phyloP scores from a whole-genome alignment of 1,140 invertebrate genomes.

The Drepana arcuata region DNA sequence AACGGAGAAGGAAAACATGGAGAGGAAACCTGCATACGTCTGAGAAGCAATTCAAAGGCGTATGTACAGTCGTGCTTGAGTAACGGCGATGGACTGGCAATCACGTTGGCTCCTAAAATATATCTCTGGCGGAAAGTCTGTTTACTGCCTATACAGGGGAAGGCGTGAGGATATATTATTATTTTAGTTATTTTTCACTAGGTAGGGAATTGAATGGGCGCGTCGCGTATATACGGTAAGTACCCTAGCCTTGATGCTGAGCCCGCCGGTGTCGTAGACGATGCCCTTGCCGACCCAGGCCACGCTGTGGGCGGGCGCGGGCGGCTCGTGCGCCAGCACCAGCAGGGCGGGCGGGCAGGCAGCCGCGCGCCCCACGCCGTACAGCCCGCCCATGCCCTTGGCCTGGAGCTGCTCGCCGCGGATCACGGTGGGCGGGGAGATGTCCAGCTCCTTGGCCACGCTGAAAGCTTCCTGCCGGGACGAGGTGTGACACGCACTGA shows the following conservation, averaged over 20 bases:
- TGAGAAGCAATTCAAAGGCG: too few relatives aligned
- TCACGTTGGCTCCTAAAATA: too few relatives aligned
- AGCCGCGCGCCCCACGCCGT: conserved; percentile 86
- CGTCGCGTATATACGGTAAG: conserved; percentile 14
- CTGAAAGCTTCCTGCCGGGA: conserved; percentile 79
- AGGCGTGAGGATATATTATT: too few relatives aligned
- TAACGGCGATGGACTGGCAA: too few relatives aligned
- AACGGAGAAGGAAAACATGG: too few relatives aligned
- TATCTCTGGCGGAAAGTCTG: too few relatives aligned
- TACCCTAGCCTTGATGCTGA: conserved; percentile 91
- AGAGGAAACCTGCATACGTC: too few relatives aligned
- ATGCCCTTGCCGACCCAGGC: conserved; percentile 96
- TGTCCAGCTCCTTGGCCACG: conserved; percentile 76
- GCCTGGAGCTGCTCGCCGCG: conserved; percentile 81
- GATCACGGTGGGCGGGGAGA: conserved; percentile 78
- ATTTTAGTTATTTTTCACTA: too few relatives aligned
- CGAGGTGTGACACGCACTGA: too few relatives aligned
- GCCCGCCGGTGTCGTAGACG: conserved; percentile 93
- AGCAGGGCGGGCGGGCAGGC: conserved; percentile 84
- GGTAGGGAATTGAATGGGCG: too few relatives aligned
- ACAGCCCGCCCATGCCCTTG: conserved; percentile 88
- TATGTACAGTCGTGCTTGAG: too few relatives aligned
- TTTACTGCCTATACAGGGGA: too few relatives aligned
- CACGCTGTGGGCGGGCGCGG: conserved; percentile 78
- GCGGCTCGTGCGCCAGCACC: conserved; percentile 79